Conservation (phyloP, 2,113 vertebrate species). For the Phyllostomus discolor region DNA sequence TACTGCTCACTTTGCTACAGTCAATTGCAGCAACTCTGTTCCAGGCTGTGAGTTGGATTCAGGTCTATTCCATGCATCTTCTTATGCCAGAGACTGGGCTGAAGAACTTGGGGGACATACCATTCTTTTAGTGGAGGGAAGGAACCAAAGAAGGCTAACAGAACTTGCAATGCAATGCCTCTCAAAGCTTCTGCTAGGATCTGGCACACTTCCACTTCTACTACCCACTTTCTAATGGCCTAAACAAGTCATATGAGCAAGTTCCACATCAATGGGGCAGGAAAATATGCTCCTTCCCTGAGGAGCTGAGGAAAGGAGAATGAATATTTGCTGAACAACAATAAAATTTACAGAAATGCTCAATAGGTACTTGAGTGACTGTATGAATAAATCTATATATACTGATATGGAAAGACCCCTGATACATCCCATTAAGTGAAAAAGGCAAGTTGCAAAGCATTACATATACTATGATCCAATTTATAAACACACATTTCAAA, state of each 20-base stretch:
- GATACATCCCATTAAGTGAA: background rate
- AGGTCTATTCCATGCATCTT: background rate
- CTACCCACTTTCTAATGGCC: background rate
- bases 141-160: background rate
- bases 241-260: background rate
- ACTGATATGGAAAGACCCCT: background rate
- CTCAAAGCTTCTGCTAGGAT: background rate
- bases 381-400: constrained; percentile 14
- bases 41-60: background rate
- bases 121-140: background rate
- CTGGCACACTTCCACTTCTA: background rate
- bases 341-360: background rate
- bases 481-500: constrained; percentile 28
- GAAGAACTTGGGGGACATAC: background rate
- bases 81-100: background rate
- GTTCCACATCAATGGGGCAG: background rate
- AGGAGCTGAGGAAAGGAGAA: background rate
- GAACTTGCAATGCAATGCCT: background rate
- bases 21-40: background rate
- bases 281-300: background rate
- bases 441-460: constrained; percentile 37
- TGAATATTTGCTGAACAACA: constrained; percentile 11
- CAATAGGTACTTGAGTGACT: background rate
- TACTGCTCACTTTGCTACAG: background rate
- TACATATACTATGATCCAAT: background rate